phyloP scores from a whole-genome alignment of 2,888 invertebrate species.

The Harpagoxenus sublaevis region DNA sequence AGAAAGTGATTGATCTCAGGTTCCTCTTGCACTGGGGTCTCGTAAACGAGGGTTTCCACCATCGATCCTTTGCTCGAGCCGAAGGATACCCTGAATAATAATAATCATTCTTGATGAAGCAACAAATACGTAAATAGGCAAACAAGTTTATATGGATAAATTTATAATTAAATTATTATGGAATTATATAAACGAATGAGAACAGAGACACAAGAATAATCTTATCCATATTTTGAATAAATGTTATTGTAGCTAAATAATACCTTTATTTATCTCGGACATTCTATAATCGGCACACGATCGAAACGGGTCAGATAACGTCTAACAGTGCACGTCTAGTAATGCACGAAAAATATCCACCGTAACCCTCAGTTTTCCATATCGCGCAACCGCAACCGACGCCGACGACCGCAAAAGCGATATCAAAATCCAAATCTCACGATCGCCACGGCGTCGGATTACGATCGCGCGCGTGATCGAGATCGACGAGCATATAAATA shows the following conservation, averaged over 20 bases:
- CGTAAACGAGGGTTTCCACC: conserved; percentile 97
- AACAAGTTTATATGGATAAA: neutral
- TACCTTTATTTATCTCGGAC: conserved; percentile 12
- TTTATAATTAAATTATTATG: neutral
- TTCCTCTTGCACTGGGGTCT: conserved; percentile 92
- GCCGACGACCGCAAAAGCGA: conserved; percentile 76
- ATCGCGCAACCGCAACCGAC: conserved; percentile 79
- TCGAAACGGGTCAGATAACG: conserved; percentile 16
- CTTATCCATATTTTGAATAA: neutral
- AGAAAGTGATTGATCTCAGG: conserved; percentile 90
- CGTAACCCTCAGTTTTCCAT: conserved; percentile 82
- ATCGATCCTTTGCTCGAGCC: conserved; percentile 97
- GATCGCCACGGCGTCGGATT: conserved; percentile 70
- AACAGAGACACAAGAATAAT: neutral
- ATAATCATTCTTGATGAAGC: neutral
- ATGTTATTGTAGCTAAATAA: neutral
- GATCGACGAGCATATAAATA: conserved; percentile 39
- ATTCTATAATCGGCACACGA: neutral
- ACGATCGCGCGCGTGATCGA: conserved; percentile 59
- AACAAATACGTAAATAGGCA: neutral
- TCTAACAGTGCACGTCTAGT: conserved; percentile 46
- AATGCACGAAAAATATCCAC: conserved; percentile 71
- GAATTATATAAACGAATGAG: neutral
- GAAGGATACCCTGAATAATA: conserved; percentile 93
- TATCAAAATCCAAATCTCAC: conserved; percentile 81